Evolutionary conservation across 2,888 invertebrate genomes (phyloP).

Genomic region (Brachyptera risi): DNA sequence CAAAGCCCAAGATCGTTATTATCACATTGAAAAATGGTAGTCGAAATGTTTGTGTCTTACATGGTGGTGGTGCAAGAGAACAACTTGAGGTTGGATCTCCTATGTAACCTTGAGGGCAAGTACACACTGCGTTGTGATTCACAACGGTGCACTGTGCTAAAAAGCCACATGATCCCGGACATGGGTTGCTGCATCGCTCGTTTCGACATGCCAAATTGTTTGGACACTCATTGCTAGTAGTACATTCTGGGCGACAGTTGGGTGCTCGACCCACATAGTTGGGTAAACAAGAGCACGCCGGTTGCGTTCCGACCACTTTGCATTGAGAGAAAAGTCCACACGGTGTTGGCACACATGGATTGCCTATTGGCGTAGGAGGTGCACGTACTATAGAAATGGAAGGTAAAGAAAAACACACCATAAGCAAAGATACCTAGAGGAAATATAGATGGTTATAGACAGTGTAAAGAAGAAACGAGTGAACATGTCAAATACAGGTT

Average conservation of each 20-base stretch:
- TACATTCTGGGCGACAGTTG: slow-evolving; percentile 81
- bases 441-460: neutral
- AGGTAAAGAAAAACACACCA: slow-evolving; percentile 15
- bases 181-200: slow-evolving; percentile 79
- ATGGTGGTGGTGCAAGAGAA: slow-evolving; percentile 41
- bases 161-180: slow-evolving; percentile 71
- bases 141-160: slow-evolving; percentile 80
- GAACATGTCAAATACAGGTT: neutral
- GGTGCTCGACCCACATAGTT: slow-evolving; percentile 82
- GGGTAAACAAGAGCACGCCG: slow-evolving; percentile 78
- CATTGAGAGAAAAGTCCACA: slow-evolving; percentile 83
- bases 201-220: slow-evolving; percentile 76
- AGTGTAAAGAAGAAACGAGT: neutral
- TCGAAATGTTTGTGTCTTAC: slow-evolving; percentile 42
- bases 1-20: slow-evolving; percentile 28
- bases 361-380: slow-evolving; percentile 48
- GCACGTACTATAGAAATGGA: slow-evolving; percentile 34
- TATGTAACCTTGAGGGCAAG: slow-evolving; percentile 75
- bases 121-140: slow-evolving; percentile 76
- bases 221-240: slow-evolving; percentile 74
- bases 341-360: slow-evolving; percentile 76
- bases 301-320: slow-evolving; percentile 71
- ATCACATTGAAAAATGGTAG: neutral
- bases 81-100: slow-evolving; percentile 69
- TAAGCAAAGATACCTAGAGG: slow-evolving; percentile 17